A percentile compares a stretch with the other conserved stretches of the same genome.
Conservation (phyloP, 2,888 invertebrate genomes). For the Coremacera marginata region DNA sequence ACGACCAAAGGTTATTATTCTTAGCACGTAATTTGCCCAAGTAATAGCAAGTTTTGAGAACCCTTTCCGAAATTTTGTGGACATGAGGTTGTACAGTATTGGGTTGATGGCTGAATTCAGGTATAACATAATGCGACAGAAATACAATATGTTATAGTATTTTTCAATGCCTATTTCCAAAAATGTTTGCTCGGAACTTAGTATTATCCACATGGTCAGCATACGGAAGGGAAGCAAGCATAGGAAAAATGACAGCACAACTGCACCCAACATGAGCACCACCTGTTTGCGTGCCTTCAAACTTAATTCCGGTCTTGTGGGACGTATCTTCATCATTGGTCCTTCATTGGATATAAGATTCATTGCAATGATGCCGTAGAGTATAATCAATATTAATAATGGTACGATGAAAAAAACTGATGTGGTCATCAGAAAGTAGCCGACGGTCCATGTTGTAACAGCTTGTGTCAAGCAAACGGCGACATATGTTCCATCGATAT, state of each 20-base stretch:
- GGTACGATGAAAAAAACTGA: constrained; percentile 86
- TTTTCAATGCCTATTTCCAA: constrained; percentile 79
- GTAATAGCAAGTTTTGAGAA: constrained; percentile 74
- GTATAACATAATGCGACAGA: constrained; percentile 88
- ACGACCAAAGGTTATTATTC: constrained; percentile 54
- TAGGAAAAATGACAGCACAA: constrained; percentile 88
- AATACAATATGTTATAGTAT: constrained; percentile 86
- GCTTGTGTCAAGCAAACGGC: constrained; percentile 85
- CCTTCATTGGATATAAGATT: constrained; percentile 80
- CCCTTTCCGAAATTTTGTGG: constrained; percentile 88
- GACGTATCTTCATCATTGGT: constrained; percentile 76
- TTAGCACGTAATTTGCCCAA: constrained; percentile 45
- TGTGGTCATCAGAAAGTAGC: constrained; percentile 84
- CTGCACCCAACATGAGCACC: constrained; percentile 87
- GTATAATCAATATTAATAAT: constrained; percentile 80
- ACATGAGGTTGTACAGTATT: constrained; percentile 92
- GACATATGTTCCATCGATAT: constrained; percentile 78
- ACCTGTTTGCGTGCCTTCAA: constrained; percentile 85
- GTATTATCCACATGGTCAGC: constrained; percentile 85
- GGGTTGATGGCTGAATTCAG: constrained; percentile 92
- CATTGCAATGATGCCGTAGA: constrained; percentile 87
- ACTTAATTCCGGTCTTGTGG: constrained; percentile 80
- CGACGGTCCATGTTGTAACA: constrained; percentile 80
- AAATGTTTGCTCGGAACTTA: constrained; percentile 79
- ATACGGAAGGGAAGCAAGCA: constrained; percentile 89